A percentile compares a stretch with the other conserved stretches of the same genome.
These are phyloP conservation scores for Oreocharis arfaki DNA, from an alignment of 2,113 vertebrate species.

Conservation along the genomic window DNA sequence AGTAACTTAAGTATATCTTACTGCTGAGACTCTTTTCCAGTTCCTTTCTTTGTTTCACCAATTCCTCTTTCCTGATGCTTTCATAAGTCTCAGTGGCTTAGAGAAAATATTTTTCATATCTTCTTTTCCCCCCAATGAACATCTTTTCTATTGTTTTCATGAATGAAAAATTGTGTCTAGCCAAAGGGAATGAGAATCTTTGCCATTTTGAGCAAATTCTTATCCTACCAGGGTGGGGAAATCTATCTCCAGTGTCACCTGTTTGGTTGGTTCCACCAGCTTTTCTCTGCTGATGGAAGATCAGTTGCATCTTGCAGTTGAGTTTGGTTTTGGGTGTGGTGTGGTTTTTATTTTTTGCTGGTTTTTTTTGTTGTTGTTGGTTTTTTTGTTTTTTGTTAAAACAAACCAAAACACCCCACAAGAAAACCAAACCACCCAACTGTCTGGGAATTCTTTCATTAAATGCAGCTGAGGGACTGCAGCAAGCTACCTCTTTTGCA, in stretches of 20 bases:
- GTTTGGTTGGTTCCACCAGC: background rate
- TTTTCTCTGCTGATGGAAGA: background rate
- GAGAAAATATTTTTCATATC: background rate
- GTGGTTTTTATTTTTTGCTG: no score
- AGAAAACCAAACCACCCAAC: background rate
- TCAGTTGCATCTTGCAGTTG: background rate
- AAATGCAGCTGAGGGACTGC: background rate
- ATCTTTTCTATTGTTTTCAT: background rate
- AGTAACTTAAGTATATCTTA: background rate
- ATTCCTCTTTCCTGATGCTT: background rate
- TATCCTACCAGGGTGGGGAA: background rate
- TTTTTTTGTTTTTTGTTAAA: background rate
- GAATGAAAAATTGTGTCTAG: background rate
- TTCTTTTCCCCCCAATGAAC: accelerated
- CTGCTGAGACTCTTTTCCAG: background rate
- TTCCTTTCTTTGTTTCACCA: background rate
- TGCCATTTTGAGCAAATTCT: background rate
- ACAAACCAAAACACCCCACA: background rate
- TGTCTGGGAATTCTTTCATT: background rate
- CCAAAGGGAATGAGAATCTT: background rate
- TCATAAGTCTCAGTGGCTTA: background rate
- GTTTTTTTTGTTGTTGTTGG: no score
- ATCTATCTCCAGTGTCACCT: background rate
- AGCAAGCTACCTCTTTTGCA: background rate
- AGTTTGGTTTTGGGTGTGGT: background rate